Conservation (phyloP, 2,113 vertebrate genomes). For the Candoia aspera region DNA sequence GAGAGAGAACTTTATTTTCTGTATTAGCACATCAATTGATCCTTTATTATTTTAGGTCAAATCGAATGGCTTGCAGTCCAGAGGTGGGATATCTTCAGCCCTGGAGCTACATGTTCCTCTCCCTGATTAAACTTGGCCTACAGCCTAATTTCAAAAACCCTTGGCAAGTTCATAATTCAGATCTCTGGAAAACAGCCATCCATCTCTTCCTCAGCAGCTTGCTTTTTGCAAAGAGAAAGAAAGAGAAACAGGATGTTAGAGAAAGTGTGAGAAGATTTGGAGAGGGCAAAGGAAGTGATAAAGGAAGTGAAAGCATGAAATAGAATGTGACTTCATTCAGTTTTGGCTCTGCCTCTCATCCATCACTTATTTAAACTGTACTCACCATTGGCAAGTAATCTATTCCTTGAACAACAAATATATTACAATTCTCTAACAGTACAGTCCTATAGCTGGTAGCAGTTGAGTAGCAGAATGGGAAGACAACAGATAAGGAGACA, state of each 20-base stretch:
- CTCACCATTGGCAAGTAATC: not conserved
- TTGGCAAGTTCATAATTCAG: not conserved
- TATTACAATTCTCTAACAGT: not conserved
- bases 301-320: not conserved
- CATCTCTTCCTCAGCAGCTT: not conserved
- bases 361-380: not conserved
- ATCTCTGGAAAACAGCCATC: not conserved
- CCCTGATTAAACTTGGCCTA: not conserved
- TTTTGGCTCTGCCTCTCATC: not conserved
- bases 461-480: not conserved
- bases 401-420: not conserved
- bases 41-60: not conserved
- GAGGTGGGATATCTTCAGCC: not conserved
- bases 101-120: not conserved
- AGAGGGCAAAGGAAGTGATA: not conserved
- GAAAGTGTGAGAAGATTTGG: not conserved
- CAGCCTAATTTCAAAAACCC: not conserved
- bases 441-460: not conserved
- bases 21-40: not conserved
- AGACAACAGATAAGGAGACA: not conserved
- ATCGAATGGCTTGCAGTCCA: not conserved
- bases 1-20: not conserved
- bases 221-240: not conserved
- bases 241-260: not conserved
- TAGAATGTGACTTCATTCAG: not conserved